Base-by-base conservation (phyloP, 2,797 vertebrate species). In the Myotis findleyi region DNA sequence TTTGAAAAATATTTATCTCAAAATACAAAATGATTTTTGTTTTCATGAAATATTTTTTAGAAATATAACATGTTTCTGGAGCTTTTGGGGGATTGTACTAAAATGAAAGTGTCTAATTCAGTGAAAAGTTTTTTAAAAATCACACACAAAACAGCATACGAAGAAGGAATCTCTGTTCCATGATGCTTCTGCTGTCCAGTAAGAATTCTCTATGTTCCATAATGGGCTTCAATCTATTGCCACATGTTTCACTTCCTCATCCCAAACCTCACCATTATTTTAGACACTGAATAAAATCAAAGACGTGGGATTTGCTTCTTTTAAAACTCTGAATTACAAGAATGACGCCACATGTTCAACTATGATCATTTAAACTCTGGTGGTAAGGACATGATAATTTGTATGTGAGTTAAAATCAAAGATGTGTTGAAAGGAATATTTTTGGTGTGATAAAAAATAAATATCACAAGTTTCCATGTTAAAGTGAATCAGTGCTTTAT, bases 281-380 rank as follows among this genome's bases (percentile, higher is more conserved):
- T 72, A 92, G 16, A 89, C 12, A 51, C 14, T 36, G 21, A 87
- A 11, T 84, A 85, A 95, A 95, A 88, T 79, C n/a, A 79, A 17
- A 79, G 73, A 49, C 36, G 27, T 75, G n/a, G 94, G 49, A 51
- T 51, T 64, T 84, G 20, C 23, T 96, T 93, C 11, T 73, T 84
- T 59, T 64, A 66, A 95, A 95, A 86, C 14, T 3, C 25, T 71
- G 5, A 87, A 85, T 92, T 86, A 85, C 2, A 93, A 89, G 23
- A 79, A 69, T 64, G 27, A 7, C 21, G 25, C 2, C 47, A 83
- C 5, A 83, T 25, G 33, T n/a, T 76, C 73, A 96, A 76, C 10
- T 57, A 75, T 66, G 47, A 62, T 76, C 7, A 44, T 75, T 85
- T 91, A 68, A 88, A 83, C 44, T 95, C 14, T 82, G 6, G 14